Evolutionary conservation across 2,888 invertebrate species (phyloP).

Genomic region (Quadriops clusia): DNA sequence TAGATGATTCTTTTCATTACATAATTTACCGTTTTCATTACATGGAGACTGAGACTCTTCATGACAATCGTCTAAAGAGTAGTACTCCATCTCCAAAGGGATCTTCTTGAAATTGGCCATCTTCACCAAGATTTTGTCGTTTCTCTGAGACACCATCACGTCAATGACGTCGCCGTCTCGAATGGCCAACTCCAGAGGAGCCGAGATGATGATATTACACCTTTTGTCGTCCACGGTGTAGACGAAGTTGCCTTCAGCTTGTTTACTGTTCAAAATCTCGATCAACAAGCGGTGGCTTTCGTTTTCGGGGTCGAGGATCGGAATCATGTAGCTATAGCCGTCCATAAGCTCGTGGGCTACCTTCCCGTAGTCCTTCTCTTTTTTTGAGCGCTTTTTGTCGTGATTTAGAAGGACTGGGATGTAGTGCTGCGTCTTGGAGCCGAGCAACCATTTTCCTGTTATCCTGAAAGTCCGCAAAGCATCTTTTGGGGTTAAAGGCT

Average conservation of each 20-base stretch:
- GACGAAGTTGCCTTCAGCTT: conserved; percentile 51
- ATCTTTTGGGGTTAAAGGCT: conserved; percentile 71
- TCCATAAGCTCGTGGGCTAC: conserved; percentile 52
- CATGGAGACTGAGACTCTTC: too few relatives aligned
- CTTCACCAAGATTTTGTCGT: conserved; percentile 61
- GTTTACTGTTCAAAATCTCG: conserved; percentile 48
- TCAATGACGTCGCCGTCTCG: conserved; percentile 66
- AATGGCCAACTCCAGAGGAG: conserved; percentile 62
- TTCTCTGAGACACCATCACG: conserved; percentile 64
- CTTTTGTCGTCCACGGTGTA: conserved; percentile 64
- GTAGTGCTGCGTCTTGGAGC: conserved; percentile 66
- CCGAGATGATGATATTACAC: conserved; percentile 63
- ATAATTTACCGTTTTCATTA: too few relatives aligned
- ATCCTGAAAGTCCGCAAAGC: conserved; percentile 70
- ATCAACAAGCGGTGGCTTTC: conserved; percentile 53
- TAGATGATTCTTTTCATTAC: too few relatives aligned
- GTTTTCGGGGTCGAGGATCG: conserved; percentile 53
- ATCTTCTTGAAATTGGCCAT: conserved; percentile 62
- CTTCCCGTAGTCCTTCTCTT: conserved; percentile 45
- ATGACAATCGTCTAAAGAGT: conserved; percentile 14
- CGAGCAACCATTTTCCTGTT: conserved; percentile 63
- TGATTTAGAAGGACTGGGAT: conserved; percentile 58
- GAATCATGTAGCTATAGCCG: conserved; percentile 64
- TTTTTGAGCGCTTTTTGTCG: conserved; percentile 31
- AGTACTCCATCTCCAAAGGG: conserved; percentile 39